Conservation (phyloP, 2,888 invertebrate species). For the Congeria kusceri region DNA sequence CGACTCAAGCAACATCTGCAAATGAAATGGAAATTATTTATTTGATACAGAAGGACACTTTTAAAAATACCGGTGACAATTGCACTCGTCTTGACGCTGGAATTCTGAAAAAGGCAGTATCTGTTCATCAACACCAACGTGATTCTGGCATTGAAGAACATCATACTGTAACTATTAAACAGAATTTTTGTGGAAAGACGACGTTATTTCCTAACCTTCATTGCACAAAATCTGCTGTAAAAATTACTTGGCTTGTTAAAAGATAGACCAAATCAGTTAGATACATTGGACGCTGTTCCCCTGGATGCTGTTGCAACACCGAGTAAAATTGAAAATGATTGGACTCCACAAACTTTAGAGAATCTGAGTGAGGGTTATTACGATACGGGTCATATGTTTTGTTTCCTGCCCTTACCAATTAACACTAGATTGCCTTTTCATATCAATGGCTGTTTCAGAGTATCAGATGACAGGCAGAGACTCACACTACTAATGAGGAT, state of each 20-base stretch:
- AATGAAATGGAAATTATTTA: constrained; percentile 15
- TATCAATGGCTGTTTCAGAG: constrained; percentile 80
- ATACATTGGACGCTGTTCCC: constrained; percentile 55
- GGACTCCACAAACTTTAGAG: not conserved
- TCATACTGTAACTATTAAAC: too few species aligned
- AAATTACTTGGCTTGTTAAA: too few species aligned
- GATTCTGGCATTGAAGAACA: too few species aligned
- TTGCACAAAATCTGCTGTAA: too few species aligned
- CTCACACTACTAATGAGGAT: constrained; percentile 72
- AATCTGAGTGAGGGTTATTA: constrained; percentile 61
- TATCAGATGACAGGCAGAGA: constrained; percentile 74
- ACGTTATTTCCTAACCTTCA: too few species aligned
- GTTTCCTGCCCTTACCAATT: constrained; percentile 81
- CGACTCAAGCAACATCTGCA: constrained; percentile 14
- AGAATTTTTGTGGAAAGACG: too few species aligned
- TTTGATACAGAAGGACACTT: constrained; percentile 4
- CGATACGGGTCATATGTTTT: constrained; percentile 70
- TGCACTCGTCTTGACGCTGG: not conserved
- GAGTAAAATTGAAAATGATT: constrained; percentile 2
- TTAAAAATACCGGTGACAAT: not conserved
- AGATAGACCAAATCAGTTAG: not conserved
- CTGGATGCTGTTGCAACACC: constrained; percentile 74
- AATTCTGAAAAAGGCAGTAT: not conserved
- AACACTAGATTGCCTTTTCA: constrained; percentile 74
- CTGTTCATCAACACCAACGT: constrained; percentile 14